A percentile compares a stretch with the other conserved stretches of the same genome.
These are phyloP conservation scores for Ceyx erithaca DNA, from an alignment of 2,797 vertebrate genomes.

Conservation along the genomic window DNA sequence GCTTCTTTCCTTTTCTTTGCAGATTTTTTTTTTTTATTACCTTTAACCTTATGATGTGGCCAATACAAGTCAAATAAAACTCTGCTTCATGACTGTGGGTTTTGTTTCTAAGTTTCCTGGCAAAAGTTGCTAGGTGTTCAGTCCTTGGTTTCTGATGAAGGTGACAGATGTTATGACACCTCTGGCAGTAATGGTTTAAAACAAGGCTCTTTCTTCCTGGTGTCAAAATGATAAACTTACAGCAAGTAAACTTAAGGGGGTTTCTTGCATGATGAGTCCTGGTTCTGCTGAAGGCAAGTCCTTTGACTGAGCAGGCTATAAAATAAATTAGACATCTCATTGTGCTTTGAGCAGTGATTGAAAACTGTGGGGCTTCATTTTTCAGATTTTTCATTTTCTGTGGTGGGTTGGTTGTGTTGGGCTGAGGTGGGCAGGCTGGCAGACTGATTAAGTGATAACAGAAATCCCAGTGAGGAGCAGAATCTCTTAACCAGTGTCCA, in stretches of 20 bases:
- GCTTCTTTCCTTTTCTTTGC: conserved; percentile 26
- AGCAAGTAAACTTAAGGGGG: background rate
- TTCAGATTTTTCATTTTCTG: background rate
- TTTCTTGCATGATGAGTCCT: background rate
- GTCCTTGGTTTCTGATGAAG: background rate
- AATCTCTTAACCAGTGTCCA: background rate
- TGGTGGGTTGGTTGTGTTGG: background rate
- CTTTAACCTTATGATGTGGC: conserved; percentile 58
- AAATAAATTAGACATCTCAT: background rate
- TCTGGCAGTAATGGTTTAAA: background rate
- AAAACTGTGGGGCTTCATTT: background rate
- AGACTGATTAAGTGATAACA: background rate
- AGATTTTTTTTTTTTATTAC: conserved; percentile 5
- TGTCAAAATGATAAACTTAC: background rate
- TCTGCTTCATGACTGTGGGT: background rate
- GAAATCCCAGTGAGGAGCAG: background rate
- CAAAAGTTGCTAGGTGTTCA: background rate
- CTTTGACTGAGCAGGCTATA: background rate
- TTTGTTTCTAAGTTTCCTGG: conserved; percentile 5
- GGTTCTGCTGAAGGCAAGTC: background rate
- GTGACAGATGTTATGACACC: background rate
- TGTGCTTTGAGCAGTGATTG: background rate
- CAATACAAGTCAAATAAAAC: conserved; percentile 74
- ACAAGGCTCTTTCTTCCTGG: background rate
- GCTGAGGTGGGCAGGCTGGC: background rate